Base-by-base conservation (phyloP, 2,797 vertebrate genomes). In the Philypnodon macrostomus region DNA sequence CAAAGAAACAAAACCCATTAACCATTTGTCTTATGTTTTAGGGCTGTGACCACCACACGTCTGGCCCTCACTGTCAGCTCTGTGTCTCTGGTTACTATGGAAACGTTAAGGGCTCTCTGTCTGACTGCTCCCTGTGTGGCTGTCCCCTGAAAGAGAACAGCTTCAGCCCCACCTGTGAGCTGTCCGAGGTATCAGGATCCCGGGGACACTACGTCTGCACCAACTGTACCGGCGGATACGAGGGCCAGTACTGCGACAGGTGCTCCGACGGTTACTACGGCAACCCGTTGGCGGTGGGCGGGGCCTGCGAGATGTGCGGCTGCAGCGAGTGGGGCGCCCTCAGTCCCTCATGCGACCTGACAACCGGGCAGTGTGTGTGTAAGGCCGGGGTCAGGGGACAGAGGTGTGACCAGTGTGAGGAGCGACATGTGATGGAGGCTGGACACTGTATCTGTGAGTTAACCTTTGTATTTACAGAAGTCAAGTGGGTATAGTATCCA, bases 161-260 rank as follows among this genome's bases (percentile, higher is more conserved):
- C 70, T 98, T 96, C 76, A 98, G 96, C 52, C 85, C 92, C n/a
- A 94, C 91, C 0, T 98, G 96, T 68, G 72, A 90, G 33, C 63
- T 85, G 8, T 92, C n/a, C n/a, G n/a, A n/a, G n/a, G n/a, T 94
- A 16, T 92, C 87, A 8, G 67, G 45, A 0, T 29, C 52, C 0
- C 73, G 78, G 0, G 92, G 91, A 63, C n/a, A n/a, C n/a, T 96
- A 94, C 77, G 83, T 64, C 18, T 98, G 96, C 39, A 79, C 89
- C 7, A 87, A 92, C 67, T 98, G 96, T 64, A 67, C 88, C 23
- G 56, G 30, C 0, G 96, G 96, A 14, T 93, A 95, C 1, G 93
- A 95, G 68, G 96, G 95, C 0, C 83, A 88, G 30, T 91, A 94
- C 64, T 98, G 96, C 70, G 94, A 98, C 47, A 98, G 95, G 74